Evolutionary conservation across 92 coral and sea anemone genomes (phyloP).

Genomic region (Paramuricea clavata): DNA sequence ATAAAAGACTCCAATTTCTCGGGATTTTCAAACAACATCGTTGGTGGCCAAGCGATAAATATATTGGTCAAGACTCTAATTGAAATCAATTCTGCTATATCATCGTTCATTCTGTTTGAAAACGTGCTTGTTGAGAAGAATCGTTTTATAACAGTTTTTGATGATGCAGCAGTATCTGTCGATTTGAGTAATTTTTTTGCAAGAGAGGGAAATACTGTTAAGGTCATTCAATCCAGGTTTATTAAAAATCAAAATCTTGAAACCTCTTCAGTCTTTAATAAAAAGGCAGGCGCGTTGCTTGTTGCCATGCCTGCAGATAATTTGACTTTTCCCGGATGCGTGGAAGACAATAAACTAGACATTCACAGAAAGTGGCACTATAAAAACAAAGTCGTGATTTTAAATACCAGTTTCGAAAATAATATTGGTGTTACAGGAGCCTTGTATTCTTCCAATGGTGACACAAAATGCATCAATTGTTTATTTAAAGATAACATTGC

Average conservation of each 20-base stretch:
- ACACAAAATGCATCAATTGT: constrained; percentile 36
- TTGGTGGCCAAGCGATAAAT: background rate
- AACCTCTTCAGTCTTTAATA: background rate
- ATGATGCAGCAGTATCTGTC: background rate
- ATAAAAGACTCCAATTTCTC: too few relatives aligned
- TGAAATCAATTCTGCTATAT: background rate
- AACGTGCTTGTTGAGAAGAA: background rate
- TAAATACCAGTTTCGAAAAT: constrained; percentile 38
- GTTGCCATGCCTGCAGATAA: background rate
- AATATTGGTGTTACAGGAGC: constrained; percentile 62
- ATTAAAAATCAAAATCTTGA: background rate
- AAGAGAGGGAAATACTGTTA: background rate
- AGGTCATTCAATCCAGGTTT: background rate
- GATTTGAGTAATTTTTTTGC: too few relatives aligned
- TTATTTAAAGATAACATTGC: constrained; percentile 54
- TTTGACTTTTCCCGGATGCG: background rate
- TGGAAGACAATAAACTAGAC: background rate
- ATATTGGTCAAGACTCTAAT: background rate
- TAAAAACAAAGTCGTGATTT: constrained; percentile 21
- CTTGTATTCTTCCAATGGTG: constrained; percentile 34
- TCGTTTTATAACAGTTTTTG: background rate
- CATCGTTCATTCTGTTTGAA: background rate
- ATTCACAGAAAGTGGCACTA: background rate
- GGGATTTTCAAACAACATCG: too few relatives aligned
- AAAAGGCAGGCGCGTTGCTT: background rate